Base-by-base conservation (phyloP, 2,888 invertebrate genomes). In the Napeogenes sylphis region DNA sequence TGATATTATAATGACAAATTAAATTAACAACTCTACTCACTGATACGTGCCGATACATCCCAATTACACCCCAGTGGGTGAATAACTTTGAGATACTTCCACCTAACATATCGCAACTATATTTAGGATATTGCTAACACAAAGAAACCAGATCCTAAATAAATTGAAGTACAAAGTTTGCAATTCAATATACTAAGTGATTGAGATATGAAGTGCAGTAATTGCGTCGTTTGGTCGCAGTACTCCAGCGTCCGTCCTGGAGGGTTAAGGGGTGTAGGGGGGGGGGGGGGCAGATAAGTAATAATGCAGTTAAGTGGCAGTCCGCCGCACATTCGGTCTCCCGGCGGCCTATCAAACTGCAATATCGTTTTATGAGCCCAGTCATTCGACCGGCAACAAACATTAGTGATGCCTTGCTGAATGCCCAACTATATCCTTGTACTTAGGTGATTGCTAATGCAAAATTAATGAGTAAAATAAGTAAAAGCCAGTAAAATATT, bases 1-100 rank as follows among this genome's bases (percentile, higher is more conserved):
- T 87, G 89, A 89, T 84, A 87, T 87, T 85, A 78, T 87, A 88
- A 87, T 87, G 81, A 84, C 76, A 79, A 79, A 80, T 74, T 80
- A 80, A 79, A 80, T 85, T 83, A 76, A 77, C 76, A 81, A 80
- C 75, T 51, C 51, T 10, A 51, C 51, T 51, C 51, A 4, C 51
- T 30, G 10, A 51, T 51, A 51, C 51, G 51, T 30, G 30, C 30
- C 10, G 51, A 51, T 51, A 51, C 51, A 30, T 51, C 6, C 12
- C 30, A 51, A 51, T 51, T 8, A 30, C 30, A 51, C 30, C 30
- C 30, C 10, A 51, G 30, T 5, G 47, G 21, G 4, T 51, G 51
- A 51, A 10, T 51, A 4, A 51, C 30, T 10, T 30, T 51, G 21
- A 75, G 12, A 53, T 53, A 61, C 46, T 59, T 42, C 10, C 14